Evolutionary conservation across 2,888 invertebrate species (phyloP), one percentile per base, ranked within the genome.

Genomic region (Endomychus coccineus): DNA sequence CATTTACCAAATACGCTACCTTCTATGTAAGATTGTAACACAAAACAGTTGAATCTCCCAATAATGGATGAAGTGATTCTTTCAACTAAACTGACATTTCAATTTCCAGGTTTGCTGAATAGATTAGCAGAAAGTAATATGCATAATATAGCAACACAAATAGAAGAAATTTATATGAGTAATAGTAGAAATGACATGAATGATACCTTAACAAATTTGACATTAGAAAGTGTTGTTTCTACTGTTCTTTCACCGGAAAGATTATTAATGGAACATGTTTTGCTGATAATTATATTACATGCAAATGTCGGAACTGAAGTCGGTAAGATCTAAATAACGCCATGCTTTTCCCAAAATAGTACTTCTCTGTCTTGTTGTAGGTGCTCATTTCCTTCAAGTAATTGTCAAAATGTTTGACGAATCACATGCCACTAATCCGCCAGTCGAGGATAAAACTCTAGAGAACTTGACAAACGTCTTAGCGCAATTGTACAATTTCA

Each of bases 271-370:
- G 95, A 96, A 53, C 83, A 92, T 55, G 78, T 85, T 16, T 78
- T 92, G 50, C 61, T 96, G 1, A 69, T 96, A 9, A 76, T 88
- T 0, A 75, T 89, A 43, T 63, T 95, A 16, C 92, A 95, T 62
- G 86, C 88, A 0, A 91, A 92, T 62, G 77, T 96, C 22, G 95
- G 89, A 9, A 79, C 78, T 2, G 95, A 97, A 75, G 78, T 96
- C 32, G 92, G 90, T 80, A 55, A 67, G 71, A 58, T n/a, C n/a
- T n/a, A n/a, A n/a, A n/a, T n/a, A n/a, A n/a, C n/a, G n/a, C n/a
- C n/a, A n/a, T n/a, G n/a, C n/a, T n/a, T n/a, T n/a, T n/a, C n/a
- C n/a, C n/a, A n/a, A n/a, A n/a, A n/a, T n/a, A n/a, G n/a, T n/a
- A n/a, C n/a, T n/a, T n/a, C n/a, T n/a, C n/a, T n/a, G n/a, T n/a